Base-by-base conservation (phyloP, 2,888 invertebrate species). In the Nesidiocoris tenuis region DNA sequence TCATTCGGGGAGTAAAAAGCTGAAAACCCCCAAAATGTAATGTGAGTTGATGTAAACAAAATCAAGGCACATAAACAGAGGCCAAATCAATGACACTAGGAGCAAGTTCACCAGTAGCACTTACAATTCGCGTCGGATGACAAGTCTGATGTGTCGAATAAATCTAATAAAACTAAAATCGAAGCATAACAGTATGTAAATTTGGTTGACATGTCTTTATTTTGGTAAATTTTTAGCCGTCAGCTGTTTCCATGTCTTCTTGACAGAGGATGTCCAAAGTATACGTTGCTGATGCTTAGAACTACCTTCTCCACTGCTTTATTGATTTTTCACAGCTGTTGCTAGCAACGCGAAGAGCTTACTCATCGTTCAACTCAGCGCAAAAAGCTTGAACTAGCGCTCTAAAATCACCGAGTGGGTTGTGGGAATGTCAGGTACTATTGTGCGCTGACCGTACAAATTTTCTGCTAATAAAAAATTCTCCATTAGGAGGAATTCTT, bases 1-100 rank as follows among this genome's bases (percentile, higher is more conserved):
- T 88, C 89, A 84, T 89, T 90, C 82, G 86, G 90, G 84, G 90
- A 89, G 81, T 91, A 88, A 82, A 90, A 91, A 80, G 89, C 91
- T 89, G 85, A 81, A 86, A 88, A 61, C n/a, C 22, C 24, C 25
- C 12, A 65, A 65, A 65, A 39, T 12, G 39, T 7, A 39, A 39
- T 39, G 12, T 39, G 39, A 18, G 19, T 7, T 18, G 9, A 72
- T 66, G 66, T 70, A 70, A 70, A 70, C 59, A 59, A 70, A 70
- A 22, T 70, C 63, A 57, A 56, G 3, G 55, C 2, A 21, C 19
- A 22, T 5, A n/a, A 55, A 17, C 56, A 66, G n/a, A 57, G 23
- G 19, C 18, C 39, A 18, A 25, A 74, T 23, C 55, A 61, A 25
- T 1, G 24, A 21, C 23, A 22, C n/a, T n/a, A 2, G 64, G 23